Conservation (phyloP, 2,113 vertebrate genomes). For the Syngnathus floridae region DNA sequence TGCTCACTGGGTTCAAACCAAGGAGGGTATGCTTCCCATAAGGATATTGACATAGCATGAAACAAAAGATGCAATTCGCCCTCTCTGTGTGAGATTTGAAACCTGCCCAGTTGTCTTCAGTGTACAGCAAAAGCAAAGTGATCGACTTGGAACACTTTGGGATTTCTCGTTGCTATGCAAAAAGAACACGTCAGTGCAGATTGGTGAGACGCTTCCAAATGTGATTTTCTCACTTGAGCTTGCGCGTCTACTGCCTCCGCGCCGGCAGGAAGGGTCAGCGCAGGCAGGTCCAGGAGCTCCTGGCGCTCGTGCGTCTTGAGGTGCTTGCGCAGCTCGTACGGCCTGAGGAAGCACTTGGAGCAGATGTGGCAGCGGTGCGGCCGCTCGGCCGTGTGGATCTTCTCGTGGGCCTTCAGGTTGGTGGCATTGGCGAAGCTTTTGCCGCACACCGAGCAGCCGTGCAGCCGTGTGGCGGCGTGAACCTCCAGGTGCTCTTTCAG, state of each 20-base stretch:
- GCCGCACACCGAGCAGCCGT: slow-evolving; percentile 17
- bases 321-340: slow-evolving; percentile 45
- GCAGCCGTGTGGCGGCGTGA: slow-evolving; percentile 7
- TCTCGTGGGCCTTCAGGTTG: slow-evolving; percentile 32
- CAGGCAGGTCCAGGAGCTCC: slow-evolving; percentile 12
- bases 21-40: too few relatives aligned
- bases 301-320: slow-evolving; percentile 44
- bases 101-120: too few relatives aligned
- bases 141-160: too few relatives aligned
- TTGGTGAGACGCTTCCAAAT: too few relatives aligned
- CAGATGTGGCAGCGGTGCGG: slow-evolving; percentile 46
- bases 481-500: slow-evolving; percentile 21
- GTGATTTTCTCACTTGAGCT: background rate
- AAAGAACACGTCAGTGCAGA: too few relatives aligned
- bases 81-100: too few relatives aligned
- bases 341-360: slow-evolving; percentile 39
- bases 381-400: slow-evolving; percentile 14
- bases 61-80: too few relatives aligned
- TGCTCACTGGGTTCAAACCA: too few relatives aligned
- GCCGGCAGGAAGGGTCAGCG: slow-evolving; percentile 1
- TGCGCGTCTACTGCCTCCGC: background rate
- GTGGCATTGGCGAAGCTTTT: slow-evolving; percentile 17
- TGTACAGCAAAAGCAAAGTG: too few relatives aligned
- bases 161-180: too few relatives aligned
- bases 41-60: too few relatives aligned